Base-by-base conservation (phyloP, 1,140 invertebrate genomes). In the Aricia agestis region DNA sequence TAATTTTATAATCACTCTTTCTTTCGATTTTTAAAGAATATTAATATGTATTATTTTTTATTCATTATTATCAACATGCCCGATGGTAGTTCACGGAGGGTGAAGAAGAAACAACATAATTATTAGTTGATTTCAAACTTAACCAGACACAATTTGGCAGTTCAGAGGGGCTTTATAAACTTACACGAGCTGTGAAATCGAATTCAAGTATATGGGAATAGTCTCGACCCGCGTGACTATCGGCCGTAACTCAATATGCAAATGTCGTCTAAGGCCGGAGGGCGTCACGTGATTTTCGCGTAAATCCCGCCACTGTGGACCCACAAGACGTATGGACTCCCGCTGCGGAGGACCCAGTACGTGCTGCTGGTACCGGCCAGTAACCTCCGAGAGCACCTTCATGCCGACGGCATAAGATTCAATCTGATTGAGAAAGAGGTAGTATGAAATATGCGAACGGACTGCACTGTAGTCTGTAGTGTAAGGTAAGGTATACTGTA, bases 301-400 rank as follows among this genome's bases (percentile, higher is more conserved):
- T 69, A 69, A 69, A 69, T 69, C 68, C 18, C 31, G 68, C 68
- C 58, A 69, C 68, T 69, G 68, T 69, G 59, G 68, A 69, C 68
- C 68, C 58, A 61, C 32, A 69, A 69, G 68, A 69, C 32, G 58
- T 69, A 69, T 69, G 32, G 67, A 58, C 31, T 31, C 67, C 67
- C 52, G 31, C 67, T 68, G 67, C 18, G n/a, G 18, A 15, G 57
- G 45, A 68, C 67, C 42, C 31, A 25, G 45, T 68, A 68, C 17
- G n/a, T 58, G 25, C 45, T 68, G 67, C 45, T 57, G 25, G 17
- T 57, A 58, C 41, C 36, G 9, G 36, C 36, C 36, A 36, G 36
- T 36, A 9, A 36, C 36, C 36, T 36, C 36, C 36, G n/a, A 66
- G 11, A 6, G 31, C 65, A 66, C 31, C 32, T 66, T 63, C 19